A percentile compares a stretch with the other conserved stretches of the same genome.
Evolutionary conservation across 1,140 invertebrate genomes (phyloP).

Genomic region (Eumeta japonica): DNA sequence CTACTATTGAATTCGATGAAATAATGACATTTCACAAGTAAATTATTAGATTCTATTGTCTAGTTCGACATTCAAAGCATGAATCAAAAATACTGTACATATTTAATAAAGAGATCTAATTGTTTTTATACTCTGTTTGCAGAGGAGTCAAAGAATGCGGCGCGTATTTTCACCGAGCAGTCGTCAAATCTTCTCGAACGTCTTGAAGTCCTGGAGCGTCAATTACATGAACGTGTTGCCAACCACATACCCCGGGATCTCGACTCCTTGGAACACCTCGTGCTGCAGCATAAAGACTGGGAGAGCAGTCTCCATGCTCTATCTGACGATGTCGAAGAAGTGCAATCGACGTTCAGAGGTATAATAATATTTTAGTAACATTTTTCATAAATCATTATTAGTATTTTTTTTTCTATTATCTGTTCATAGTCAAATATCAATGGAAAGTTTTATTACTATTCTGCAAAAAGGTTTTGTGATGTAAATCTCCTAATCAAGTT

Average conservation of each 20-base stretch:
- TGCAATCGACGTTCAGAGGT: constrained; percentile 79
- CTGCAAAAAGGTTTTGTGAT: too few relatives aligned
- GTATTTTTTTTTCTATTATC: too few relatives aligned
- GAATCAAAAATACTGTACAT: too few relatives aligned
- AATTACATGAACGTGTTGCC: constrained; percentile 76
- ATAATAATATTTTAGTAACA: too few relatives aligned
- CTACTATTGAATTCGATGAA: too few relatives aligned
- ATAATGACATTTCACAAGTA: too few relatives aligned
- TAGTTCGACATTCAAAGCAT: too few relatives aligned
- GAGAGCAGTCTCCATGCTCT: constrained; percentile 71
- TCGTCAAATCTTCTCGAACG: constrained; percentile 75
- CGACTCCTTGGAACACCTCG: constrained; percentile 80
- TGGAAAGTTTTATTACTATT: too few relatives aligned
- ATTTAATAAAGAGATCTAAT: neutral
- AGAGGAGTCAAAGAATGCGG: constrained; percentile 87
- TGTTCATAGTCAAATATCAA: too few relatives aligned
- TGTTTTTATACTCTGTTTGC: constrained; percentile 17
- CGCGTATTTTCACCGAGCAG: constrained; percentile 82
- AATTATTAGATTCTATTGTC: too few relatives aligned
- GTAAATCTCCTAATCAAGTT: too few relatives aligned
- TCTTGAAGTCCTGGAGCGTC: constrained; percentile 82
- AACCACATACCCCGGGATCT: constrained; percentile 81
- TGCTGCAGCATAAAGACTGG: constrained; percentile 87
- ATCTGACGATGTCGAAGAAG: constrained; percentile 77
- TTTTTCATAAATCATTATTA: too few relatives aligned